Evolutionary conservation across 2,113 vertebrate genomes (phyloP).

Genomic region (Melanotaenia duboulayi): DNA sequence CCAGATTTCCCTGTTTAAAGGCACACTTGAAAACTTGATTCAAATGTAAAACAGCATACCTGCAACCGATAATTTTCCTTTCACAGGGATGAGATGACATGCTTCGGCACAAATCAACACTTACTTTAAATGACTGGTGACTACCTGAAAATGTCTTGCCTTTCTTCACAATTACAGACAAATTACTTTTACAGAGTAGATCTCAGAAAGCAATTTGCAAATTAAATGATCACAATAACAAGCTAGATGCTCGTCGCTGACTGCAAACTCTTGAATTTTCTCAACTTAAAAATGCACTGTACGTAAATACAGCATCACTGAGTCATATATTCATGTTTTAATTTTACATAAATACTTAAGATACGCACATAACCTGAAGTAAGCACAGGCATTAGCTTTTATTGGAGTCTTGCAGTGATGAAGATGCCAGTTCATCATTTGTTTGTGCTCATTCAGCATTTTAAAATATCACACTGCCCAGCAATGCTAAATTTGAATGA

Average conservation of each 20-base stretch:
- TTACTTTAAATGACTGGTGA: slow-evolving; percentile 26
- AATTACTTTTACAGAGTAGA: too few species aligned
- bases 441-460: slow-evolving; percentile 33
- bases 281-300: slow-evolving; percentile 24
- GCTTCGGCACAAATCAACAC: slow-evolving; percentile 35
- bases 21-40: slow-evolving; percentile 48
- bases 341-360: slow-evolving; percentile 33
- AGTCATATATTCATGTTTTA: slow-evolving; percentile 34
- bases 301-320: slow-evolving; percentile 28
- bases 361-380: slow-evolving; percentile 44
- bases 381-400: slow-evolving; percentile 13
- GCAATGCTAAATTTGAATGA: slow-evolving; percentile 53
- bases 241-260: slow-evolving; percentile 37
- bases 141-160: slow-evolving; percentile 52
- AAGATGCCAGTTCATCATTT: slow-evolving; percentile 37
- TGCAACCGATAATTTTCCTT: slow-evolving; percentile 14
- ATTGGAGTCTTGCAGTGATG: slow-evolving; percentile 20
- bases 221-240: slow-evolving; percentile 49
- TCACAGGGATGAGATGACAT: slow-evolving; percentile 33
- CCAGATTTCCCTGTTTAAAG: slow-evolving; percentile 47
- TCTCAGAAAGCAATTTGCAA: slow-evolving; percentile 68
- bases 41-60: slow-evolving; percentile 18
- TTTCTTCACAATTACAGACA: slow-evolving; percentile 35
- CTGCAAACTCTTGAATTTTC: slow-evolving; percentile 32
- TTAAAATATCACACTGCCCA: slow-evolving; percentile 40